Conservation (phyloP, 2,797 vertebrate genomes). For the Chelmon rostratus region DNA sequence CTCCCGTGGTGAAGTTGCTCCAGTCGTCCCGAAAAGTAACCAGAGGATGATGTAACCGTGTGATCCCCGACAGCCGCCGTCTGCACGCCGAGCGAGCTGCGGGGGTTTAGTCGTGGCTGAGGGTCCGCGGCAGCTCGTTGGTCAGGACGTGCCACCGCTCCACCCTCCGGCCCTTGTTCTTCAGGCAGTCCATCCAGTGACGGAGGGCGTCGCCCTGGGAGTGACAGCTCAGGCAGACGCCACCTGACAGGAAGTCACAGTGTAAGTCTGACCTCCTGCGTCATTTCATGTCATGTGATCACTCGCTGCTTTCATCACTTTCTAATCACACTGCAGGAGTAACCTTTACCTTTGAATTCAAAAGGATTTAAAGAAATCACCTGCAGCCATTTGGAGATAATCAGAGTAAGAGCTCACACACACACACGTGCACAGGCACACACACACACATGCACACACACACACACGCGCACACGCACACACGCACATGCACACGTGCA, state of each 20-base stretch:
- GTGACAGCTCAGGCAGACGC: slow-evolving; percentile 87
- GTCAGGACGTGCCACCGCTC: slow-evolving; percentile 92
- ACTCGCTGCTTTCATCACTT: too few relatives aligned
- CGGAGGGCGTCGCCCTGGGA: slow-evolving; percentile 88
- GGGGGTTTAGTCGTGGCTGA: slow-evolving; percentile 74
- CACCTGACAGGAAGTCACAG: slow-evolving; percentile 77
- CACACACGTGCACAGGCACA: too few relatives aligned
- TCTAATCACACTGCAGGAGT: too few relatives aligned
- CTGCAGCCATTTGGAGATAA: too few relatives aligned
- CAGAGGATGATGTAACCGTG: slow-evolving; percentile 5
- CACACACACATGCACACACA: too few relatives aligned
- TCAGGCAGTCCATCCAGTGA: slow-evolving; percentile 91
- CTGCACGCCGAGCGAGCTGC: neutral
- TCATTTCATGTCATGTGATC: neutral
- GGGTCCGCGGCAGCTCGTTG: slow-evolving; percentile 88
- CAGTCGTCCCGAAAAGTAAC: slow-evolving; percentile 4
- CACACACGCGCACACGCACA: too few relatives aligned
- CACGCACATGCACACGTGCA: too few relatives aligned
- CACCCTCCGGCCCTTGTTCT: slow-evolving; percentile 84
- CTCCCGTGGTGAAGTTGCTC: slow-evolving; percentile 17
- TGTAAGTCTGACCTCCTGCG: neutral
- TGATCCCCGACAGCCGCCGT: neutral
- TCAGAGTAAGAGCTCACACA: too few relatives aligned
- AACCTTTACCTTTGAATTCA: too few relatives aligned
- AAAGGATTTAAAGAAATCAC: too few relatives aligned